Evolutionary conservation across 2,113 vertebrate genomes (phyloP).

Genomic region (Oreochromis niloticus): DNA sequence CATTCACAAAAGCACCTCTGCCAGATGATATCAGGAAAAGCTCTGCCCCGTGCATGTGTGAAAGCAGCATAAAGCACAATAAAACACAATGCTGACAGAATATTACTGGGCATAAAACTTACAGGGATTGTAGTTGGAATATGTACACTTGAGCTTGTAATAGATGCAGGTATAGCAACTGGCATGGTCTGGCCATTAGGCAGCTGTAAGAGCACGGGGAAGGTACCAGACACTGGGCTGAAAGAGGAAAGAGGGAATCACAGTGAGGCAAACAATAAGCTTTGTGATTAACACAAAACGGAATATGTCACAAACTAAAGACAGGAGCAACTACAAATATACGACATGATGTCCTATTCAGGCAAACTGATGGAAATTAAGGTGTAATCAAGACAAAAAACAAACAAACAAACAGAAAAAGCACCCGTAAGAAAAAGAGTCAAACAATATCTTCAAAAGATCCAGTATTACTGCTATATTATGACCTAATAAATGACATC

Average conservation of each 20-base stretch:
- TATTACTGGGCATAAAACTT: slow-evolving; percentile 59
- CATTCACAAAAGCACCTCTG: not conserved
- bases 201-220: slow-evolving; percentile 97
- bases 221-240: slow-evolving; percentile 94
- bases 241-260: slow-evolving; percentile 64
- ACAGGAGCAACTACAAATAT: not conserved
- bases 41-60: not conserved
- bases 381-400: not conserved
- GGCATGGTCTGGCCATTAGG: slow-evolving; percentile 98
- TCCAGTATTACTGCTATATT: not conserved
- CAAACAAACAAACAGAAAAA: not conserved
- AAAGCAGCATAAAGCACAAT: not conserved
- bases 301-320: not conserved
- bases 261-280: not conserved
- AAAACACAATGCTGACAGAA: not conserved
- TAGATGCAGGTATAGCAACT: slow-evolving; percentile 94
- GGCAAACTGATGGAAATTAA: slow-evolving; percentile 15
- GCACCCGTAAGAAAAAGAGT: not conserved
- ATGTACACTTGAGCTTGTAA: slow-evolving; percentile 95
- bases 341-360: not conserved
- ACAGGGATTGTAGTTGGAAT: slow-evolving; percentile 96
- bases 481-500: slow-evolving; percentile 13
- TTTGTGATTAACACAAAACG: not conserved
- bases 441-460: not conserved
- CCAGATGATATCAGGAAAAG: not conserved